Conservation (phyloP, 1,140 invertebrate genomes). For the Tribolium madens region DNA sequence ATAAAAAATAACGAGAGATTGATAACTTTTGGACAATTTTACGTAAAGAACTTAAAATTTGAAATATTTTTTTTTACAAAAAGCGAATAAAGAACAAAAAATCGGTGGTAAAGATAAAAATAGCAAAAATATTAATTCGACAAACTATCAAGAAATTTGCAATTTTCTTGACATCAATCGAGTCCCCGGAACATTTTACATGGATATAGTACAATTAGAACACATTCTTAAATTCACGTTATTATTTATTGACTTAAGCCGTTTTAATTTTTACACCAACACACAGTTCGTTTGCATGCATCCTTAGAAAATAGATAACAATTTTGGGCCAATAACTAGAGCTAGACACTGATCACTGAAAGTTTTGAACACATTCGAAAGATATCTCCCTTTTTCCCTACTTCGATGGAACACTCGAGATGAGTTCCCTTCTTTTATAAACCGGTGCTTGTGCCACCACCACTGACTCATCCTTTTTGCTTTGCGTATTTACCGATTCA, state of each 20-base stretch:
- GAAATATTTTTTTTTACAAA: too few species aligned
- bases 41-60: too few species aligned
- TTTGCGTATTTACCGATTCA: conserved; percentile 53
- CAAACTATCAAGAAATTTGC: too few species aligned
- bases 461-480: conserved; percentile 53
- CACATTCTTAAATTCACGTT: too few species aligned
- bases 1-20: too few species aligned
- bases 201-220: too few species aligned
- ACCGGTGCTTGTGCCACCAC: conserved; percentile 66
- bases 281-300: conserved; percentile 50
- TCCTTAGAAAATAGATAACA: conserved; percentile 57
- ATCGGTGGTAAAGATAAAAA: too few species aligned
- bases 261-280: conserved; percentile 50
- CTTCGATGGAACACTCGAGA: conserved; percentile 76
- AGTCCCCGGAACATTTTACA: too few species aligned
- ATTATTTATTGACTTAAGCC: conserved; percentile 34
- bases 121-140: too few species aligned
- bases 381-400: conserved; percentile 45
- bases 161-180: too few species aligned
- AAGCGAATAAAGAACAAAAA: too few species aligned
- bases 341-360: conserved; percentile 52
- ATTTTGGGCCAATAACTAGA: conserved; percentile 53
- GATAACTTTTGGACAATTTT: too few species aligned
- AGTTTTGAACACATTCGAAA: conserved; percentile 51
- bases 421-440: conserved; percentile 84